Base-by-base conservation (phyloP, 2,888 invertebrate genomes). In the Yponomeuta cagnagella region DNA sequence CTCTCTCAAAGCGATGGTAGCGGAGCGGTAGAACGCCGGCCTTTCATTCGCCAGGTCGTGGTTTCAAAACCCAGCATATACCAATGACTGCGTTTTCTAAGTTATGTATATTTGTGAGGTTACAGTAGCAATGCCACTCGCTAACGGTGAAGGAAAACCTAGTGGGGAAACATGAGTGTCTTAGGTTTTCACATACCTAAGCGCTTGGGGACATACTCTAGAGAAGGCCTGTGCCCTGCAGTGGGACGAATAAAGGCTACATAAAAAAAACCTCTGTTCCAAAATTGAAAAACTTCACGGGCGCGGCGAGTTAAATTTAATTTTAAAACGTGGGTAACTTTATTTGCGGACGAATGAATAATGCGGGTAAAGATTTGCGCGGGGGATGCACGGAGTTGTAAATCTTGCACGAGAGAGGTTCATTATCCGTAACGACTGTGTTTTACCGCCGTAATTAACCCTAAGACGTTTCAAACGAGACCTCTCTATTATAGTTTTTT, bases 241-340 rank as follows among this genome's bases (percentile, higher is more conserved):
- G 23, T 23, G 23, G 23, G 23, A 23, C 23, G 23, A 23, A 23
- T 23, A 23, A 23, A 23, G 23, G 23, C 23, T 23, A 1, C 23
- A 23, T 23, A 23, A 23, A 23, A 23, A 23, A 23, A 23, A 23
- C 23, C 23, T 43, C 79, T 79, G 84, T 80, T 86, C 89, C 90
- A 91, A 90, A 90, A 91, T 90, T 90, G 90, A 89, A 90, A 91
- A 91, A 90, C 85, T 91, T 90, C 83, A 85, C 78, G 79, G 43
- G 79, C 75, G 76, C 76, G 75, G 75, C 12, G 31, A 33, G 12
- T 68, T 68, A n/a, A 15, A 68, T 48, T 68, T 23, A 43, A 48
- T 68, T 68, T 68, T 48, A 68, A 48, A 68, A 23, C 43, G 48
- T 43, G 8, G 43, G 43, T 48, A 68, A 68, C 68, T 68, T 68